These are phyloP conservation scores for Diploptera punctata DNA, from an alignment of 2,888 invertebrate species.

Conservation along the genomic window DNA sequence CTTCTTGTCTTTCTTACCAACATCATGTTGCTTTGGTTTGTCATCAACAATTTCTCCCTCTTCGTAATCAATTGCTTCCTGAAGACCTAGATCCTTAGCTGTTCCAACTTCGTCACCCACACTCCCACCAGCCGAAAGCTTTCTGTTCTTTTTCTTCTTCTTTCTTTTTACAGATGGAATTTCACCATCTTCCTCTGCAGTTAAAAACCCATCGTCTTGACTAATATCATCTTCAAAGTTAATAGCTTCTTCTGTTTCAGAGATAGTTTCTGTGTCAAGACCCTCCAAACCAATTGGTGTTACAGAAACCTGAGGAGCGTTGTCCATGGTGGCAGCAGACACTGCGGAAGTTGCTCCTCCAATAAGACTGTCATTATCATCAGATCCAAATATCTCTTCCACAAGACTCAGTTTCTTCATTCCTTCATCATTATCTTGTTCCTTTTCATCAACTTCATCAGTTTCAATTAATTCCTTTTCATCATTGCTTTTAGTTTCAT, in stretches of 20 bases:
- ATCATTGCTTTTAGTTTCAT: too few relatives aligned
- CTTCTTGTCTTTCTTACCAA: constrained; percentile 45
- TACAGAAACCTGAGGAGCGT: constrained; percentile 34
- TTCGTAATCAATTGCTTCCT: constrained; percentile 53
- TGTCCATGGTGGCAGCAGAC: constrained; percentile 43
- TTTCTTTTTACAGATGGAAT: constrained; percentile 36
- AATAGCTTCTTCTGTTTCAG: constrained; percentile 72
- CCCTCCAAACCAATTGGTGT: constrained; percentile 61
- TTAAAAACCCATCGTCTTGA: constrained; percentile 34
- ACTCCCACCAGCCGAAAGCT: constrained; percentile 9
- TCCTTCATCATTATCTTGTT: too few relatives aligned
- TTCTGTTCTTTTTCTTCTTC: constrained; percentile 41
- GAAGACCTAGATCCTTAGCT: constrained; percentile 7
- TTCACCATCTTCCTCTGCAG: constrained; percentile 41
- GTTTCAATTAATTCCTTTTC: too few relatives aligned
- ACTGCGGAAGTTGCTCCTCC: constrained; percentile 45
- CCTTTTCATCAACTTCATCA: too few relatives aligned
- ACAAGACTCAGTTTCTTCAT: constrained; percentile 33
- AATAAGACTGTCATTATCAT: constrained; percentile 45
- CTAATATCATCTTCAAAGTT: constrained; percentile 66
- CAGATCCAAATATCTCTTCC: constrained; percentile 37
- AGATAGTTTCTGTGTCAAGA: constrained; percentile 76
- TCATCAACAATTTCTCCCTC: constrained; percentile 66
- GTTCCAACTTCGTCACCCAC: constrained; percentile 40
- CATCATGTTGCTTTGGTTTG: constrained; percentile 52